Percentiles rank a stretch among this genome's conserved stretches.
Evolutionary conservation across 2,888 invertebrate genomes (phyloP).

Genomic region (Philonicus albiceps): DNA sequence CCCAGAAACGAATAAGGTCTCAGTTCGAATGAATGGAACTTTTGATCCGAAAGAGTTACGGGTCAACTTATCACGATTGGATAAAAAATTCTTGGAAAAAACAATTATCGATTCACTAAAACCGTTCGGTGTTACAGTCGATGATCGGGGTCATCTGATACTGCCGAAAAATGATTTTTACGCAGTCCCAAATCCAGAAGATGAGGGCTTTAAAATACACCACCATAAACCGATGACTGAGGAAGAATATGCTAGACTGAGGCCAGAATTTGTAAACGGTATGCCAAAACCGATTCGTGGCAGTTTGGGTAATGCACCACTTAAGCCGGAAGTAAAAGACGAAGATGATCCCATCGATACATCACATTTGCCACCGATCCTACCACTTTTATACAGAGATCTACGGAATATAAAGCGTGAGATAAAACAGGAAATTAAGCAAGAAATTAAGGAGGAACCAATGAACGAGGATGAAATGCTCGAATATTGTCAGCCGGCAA

Average conservation of each 20-base stretch:
- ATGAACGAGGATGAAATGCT: slow-evolving; percentile 24
- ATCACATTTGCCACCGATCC: neutral
- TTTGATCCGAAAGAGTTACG: slow-evolving; percentile 40
- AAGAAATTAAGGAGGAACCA: slow-evolving; percentile 18
- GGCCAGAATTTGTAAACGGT: slow-evolving; percentile 43
- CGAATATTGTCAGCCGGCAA: neutral
- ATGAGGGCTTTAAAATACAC: slow-evolving; percentile 31
- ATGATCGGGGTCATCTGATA: neutral
- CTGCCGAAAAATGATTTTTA: neutral
- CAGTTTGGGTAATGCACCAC: neutral
- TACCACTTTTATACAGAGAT: neutral
- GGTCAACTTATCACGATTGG: slow-evolving; percentile 38
- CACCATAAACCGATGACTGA: slow-evolving; percentile 37
- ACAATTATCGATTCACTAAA: slow-evolving; percentile 27
- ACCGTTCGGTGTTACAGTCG: neutral
- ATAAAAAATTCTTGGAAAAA: slow-evolving; percentile 34
- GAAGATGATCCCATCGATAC: neutral
- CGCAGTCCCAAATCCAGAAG: slow-evolving; percentile 16
- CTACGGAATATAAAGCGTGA: neutral
- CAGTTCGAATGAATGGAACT: slow-evolving; percentile 20
- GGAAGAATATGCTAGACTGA: slow-evolving; percentile 27
- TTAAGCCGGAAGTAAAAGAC: slow-evolving; percentile 27
- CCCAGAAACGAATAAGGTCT: slow-evolving; percentile 33
- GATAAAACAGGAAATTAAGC: slow-evolving; percentile 25
- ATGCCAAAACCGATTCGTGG: slow-evolving; percentile 38